These are phyloP conservation scores for Drosophila yooni DNA, from an alignment of 2,888 invertebrate genomes.

Conservation along the genomic window DNA sequence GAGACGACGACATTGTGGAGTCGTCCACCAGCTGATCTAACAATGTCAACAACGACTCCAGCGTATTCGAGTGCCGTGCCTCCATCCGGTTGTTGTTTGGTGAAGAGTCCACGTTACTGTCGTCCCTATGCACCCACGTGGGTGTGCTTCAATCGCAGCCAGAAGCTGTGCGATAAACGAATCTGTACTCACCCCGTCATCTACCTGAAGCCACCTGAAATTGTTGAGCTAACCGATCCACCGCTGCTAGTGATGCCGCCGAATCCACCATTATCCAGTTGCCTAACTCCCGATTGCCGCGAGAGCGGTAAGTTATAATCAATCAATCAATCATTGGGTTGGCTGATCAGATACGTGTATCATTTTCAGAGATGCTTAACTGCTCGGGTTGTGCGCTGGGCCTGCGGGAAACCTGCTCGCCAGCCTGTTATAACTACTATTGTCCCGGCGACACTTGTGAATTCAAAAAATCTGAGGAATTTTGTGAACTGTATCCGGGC, in stretches of 20 bases:
- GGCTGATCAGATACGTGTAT: not conserved
- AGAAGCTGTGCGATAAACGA: slow-evolving; percentile 59
- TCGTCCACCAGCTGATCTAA: not conserved
- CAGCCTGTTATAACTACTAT: slow-evolving; percentile 68
- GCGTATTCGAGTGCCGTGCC: slow-evolving; percentile 1
- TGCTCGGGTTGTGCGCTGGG: slow-evolving; percentile 74
- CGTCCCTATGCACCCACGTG: slow-evolving; percentile 66
- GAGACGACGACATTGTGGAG: not conserved
- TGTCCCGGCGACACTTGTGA: slow-evolving; percentile 66
- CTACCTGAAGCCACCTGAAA: slow-evolving; percentile 66
- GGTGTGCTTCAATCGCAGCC: slow-evolving; percentile 66
- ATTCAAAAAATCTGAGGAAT: slow-evolving; percentile 60
- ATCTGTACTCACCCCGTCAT: slow-evolving; percentile 63
- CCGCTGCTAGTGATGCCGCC: slow-evolving; percentile 76
- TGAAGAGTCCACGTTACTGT: slow-evolving; percentile 73
- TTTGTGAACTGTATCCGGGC: slow-evolving; percentile 67
- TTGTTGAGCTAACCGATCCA: slow-evolving; percentile 43
- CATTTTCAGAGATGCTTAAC: slow-evolving; percentile 57
- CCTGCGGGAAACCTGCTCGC: slow-evolving; percentile 64
- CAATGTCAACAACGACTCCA: not conserved
- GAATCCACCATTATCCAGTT: slow-evolving; percentile 66
- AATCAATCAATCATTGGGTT: not conserved
- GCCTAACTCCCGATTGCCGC: slow-evolving; percentile 55
- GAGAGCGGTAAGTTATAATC: slow-evolving; percentile 48
- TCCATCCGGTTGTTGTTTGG: slow-evolving; percentile 58